Evolutionary conservation across 2,113 vertebrate genomes (phyloP), one percentile per base, ranked within the genome.

Genomic region (Crocuta crocuta): DNA sequence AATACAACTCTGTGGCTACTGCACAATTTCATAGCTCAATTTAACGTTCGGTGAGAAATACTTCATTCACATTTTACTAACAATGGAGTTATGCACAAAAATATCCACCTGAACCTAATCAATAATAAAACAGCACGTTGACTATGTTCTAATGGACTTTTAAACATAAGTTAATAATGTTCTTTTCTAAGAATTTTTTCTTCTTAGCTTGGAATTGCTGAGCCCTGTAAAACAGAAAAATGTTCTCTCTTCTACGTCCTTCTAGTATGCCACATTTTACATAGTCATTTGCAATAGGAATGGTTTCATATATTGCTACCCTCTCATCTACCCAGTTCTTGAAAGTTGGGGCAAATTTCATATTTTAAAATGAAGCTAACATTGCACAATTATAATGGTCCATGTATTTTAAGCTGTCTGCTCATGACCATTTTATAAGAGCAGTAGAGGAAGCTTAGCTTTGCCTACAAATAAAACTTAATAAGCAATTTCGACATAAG

Each of bases 71-170:
- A 73, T 65, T 66, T 76, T 48, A 95, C 48, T 63, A 92, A 81
- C 68, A 97, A 95, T 48, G n/a, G 9, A 80, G 11, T 79, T 92
- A 85, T 66, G 12, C 89, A 93, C 66, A 82, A 9, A 45, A 76
- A 48, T 33, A 2, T 66, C 7, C 24, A 81, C 43, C 91, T 55
- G 80, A 91, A 61, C 31, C 9, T 73, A 45, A 19, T 66, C 95
- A 94, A 90, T 85, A 94, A 87, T 88, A 89, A 87, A 96, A 94
- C 11, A 73, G 28, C 7, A 96, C 94, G 17, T 68, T 78, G 15
- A 63, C 28, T 68, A 23, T 78, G 35, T 91, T 92, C 12, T 93
- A 92, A 76, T 91, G 68, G 26, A 89, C 43, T 96, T 95, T 96
- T 84, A 80, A 95, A 39, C 24, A 19, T 53, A 39, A 48, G 17